phyloP scores from a whole-genome alignment of 2,797 vertebrate species.

The Pitangus sulphuratus region DNA sequence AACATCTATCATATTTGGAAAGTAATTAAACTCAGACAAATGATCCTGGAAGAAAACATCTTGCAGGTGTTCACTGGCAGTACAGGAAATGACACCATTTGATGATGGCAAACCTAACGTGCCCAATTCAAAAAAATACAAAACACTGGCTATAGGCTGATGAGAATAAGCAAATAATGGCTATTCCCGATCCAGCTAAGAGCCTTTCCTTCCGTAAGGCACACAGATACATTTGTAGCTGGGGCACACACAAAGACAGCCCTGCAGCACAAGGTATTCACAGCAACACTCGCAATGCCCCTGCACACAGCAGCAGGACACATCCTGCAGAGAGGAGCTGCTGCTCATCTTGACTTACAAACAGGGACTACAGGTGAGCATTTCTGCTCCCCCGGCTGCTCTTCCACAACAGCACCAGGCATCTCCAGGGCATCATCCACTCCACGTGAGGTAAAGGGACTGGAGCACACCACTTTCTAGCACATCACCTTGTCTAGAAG shows the following conservation, averaged over 20 bases:
- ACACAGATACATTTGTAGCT: accelerated
- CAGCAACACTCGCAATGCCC: accelerated
- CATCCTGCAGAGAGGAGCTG: neutral
- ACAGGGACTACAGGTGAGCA: accelerated
- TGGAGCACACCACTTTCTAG: accelerated
- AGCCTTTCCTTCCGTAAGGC: neutral
- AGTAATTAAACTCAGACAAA: neutral
- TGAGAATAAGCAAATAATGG: neutral
- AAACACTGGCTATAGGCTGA: neutral
- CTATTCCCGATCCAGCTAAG: neutral
- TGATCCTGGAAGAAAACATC: accelerated
- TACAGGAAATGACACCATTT: accelerated
- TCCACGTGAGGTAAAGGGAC: accelerated
- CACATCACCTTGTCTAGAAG: neutral
- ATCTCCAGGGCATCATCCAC: neutral
- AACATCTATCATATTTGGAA: neutral
- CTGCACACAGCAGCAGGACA: accelerated
- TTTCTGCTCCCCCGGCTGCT: neutral
- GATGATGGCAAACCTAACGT: accelerated
- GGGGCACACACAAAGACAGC: neutral
- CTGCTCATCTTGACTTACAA: neutral
- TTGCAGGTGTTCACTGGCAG: neutral
- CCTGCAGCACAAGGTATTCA: neutral
- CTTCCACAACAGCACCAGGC: neutral
- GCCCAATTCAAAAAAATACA: neutral